Evolutionary conservation across 2,888 invertebrate species (phyloP), one percentile per base, ranked within the genome.

Genomic region (Nephrotoma guestfalica): DNA sequence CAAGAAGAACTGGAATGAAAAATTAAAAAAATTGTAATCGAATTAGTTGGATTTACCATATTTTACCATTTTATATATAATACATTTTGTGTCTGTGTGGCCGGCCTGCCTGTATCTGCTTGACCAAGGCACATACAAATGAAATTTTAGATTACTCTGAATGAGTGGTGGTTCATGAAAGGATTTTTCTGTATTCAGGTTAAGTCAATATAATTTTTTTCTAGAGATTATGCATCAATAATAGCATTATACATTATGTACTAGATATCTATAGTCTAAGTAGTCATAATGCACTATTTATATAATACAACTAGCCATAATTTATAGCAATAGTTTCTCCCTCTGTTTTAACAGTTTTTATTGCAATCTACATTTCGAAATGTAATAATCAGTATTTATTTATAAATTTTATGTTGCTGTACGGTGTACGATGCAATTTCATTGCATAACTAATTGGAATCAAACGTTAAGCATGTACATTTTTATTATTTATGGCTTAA

Each of bases 1-100:
- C 94, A 88, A 96, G 92, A 86, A 96, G 92, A 89, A 94, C 96
- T 91, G 89, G 86, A 88, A 88, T 84, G 86, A 45, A 43, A 86
- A 13, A 43, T n/a, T n/a, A 40, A 45, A 86, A 86, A 45, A 43
- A 45, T 86, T 45, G 40, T 5, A 15, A 3, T 30, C 30, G 30
- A 30, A 2, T 30, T 30, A 30, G 2, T 3, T 15, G 11, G n/a
- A 51, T 13, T 13, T 51, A 9, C 13, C 30, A 30, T 30, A 30
- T 30, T 30, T 30, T 30, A 30, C 30, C 30, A 30, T 30, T 30
- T 30, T 30, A 30, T 30, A 30, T 30, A 30, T n/a, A n/a, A n/a
- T n/a, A n/a, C n/a, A n/a, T n/a, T n/a, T n/a, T n/a, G n/a, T n/a
- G n/a, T n/a, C n/a, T n/a, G n/a, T n/a, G n/a, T n/a, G n/a, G n/a